Evolutionary conservation across 2,113 vertebrate species (phyloP), one percentile per base, ranked within the genome.

Genomic region (Agelaius phoeniceus): DNA sequence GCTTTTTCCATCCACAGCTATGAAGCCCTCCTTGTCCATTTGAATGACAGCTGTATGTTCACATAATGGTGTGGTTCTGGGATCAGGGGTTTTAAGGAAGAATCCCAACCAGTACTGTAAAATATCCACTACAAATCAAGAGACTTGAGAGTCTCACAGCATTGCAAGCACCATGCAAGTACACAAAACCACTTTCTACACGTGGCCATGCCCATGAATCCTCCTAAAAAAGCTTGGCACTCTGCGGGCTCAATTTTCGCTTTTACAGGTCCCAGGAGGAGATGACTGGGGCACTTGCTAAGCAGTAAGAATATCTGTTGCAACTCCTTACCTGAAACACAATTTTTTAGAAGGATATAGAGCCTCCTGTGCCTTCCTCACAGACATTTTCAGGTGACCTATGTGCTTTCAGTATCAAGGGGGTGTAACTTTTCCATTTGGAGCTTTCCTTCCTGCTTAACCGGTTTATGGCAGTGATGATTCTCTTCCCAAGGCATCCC

Each of bases 401-500:
- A 35, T 52, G 57, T 67, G 67, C 85, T 88, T 96, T 93, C 88
- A 80, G 27, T 74, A 84, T 59, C 49, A 83, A 63, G 73, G 37
- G 49, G 81, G 90, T 6, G 77, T 57, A 76, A 68, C 91, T 52
- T 55, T n/a, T 79, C 62, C 9, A 0, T 62, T 90, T 69, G 76
- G 95, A 92, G 58, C 30, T 79, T 82, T 74, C 82, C 89, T 96
- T 97, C 97, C 95, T 74, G 97, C 91, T 96, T 68, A 88, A 96
- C 97, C 61, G 66, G 96, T 97, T 97, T 91, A 61, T 55, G 68
- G 59, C 3, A 7, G 66, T 49, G 94, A 91, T 80, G 84, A 88
- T 69, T 94, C 87, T 67, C 75, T 94, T 93, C 91, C 81, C 80
- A 30, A 37, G 15, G 30, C 67, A 82, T 58, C 89, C 96, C 84